Percentiles rank a stretch among this genome's conserved stretches.
Evolutionary conservation across 1,140 invertebrate species (phyloP).

Genomic region (Drosophila lini): DNA sequence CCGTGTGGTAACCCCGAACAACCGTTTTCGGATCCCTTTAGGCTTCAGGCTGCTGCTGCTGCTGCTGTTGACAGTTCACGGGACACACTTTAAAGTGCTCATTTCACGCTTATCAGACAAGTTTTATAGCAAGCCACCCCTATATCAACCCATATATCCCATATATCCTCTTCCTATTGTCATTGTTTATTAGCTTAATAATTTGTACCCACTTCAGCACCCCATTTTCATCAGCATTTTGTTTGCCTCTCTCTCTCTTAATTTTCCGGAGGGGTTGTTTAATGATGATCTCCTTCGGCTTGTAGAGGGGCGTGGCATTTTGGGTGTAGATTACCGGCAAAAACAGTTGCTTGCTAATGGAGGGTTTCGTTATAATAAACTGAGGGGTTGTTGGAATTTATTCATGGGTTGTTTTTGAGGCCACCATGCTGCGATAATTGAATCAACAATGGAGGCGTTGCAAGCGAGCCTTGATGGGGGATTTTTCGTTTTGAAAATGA

Average conservation of each 20-base stretch:
- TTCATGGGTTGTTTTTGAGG: conserved; percentile 11
- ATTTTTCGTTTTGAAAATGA: conserved; percentile 26
- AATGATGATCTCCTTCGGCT: conserved; percentile 40
- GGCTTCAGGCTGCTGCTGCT: conserved; percentile 70
- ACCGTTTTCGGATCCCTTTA: conserved; percentile 25
- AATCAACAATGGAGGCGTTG: conserved; percentile 71
- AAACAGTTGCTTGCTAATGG: conserved; percentile 74
- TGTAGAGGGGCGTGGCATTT: conserved; percentile 59
- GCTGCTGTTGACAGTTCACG: conserved; percentile 73
- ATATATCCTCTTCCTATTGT: conserved; percentile 41
- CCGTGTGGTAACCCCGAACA: conserved; percentile 25
- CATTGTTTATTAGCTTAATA: conserved; percentile 75
- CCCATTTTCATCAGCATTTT: conserved; percentile 36
- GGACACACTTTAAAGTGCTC: conserved; percentile 56
- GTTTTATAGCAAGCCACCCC: conserved; percentile 29
- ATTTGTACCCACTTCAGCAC: conserved; percentile 72
- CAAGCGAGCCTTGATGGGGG: conserved; percentile 46
- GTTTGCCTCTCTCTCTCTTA: not conserved
- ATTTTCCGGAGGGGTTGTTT: conserved; percentile 46
- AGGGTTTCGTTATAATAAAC: conserved; percentile 20
- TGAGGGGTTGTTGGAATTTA: conserved; percentile 7
- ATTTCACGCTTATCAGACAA: conserved; percentile 69
- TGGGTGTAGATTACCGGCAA: conserved; percentile 74
- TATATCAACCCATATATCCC: not conserved
- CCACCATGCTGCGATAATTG: conserved; percentile 80